phyloP scores from a whole-genome alignment of 37 sponge, comb jelly and placozoan genomes.

The Haliclona indistincta region DNA sequence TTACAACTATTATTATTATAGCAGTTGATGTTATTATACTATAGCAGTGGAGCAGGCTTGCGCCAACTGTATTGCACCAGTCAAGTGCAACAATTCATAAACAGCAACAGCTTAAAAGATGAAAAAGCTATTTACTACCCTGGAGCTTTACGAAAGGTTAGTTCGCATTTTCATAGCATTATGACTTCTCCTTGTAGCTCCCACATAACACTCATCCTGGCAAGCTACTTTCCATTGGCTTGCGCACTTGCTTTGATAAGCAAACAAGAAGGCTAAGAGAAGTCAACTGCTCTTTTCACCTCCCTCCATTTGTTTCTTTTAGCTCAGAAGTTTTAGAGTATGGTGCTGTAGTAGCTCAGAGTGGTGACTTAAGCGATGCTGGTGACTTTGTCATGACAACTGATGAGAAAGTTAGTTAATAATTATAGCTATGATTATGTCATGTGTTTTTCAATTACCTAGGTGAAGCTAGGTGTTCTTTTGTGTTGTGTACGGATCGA shows the following conservation, averaged over 20 bases:
- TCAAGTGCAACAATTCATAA: not conserved
- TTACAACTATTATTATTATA: not conserved
- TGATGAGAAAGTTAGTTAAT: not conserved
- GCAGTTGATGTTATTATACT: not conserved
- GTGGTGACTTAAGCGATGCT: not conserved
- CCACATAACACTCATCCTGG: not conserved
- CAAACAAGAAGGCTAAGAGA: not conserved
- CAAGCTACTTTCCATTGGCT: not conserved
- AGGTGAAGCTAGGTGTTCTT: not conserved
- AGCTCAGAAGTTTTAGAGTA: not conserved
- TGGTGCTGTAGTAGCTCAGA: not conserved
- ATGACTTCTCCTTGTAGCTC: not conserved
- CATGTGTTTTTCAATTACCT: not conserved
- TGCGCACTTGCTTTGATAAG: not conserved
- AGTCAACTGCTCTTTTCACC: not conserved
- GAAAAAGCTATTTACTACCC: slow-evolving; percentile 4
- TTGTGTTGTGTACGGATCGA: too few relatives aligned
- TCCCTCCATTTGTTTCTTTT: not conserved
- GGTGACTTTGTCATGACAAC: slow-evolving; percentile 3
- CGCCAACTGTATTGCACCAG: not conserved
- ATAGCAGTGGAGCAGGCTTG: not conserved
- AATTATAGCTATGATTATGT: not conserved
- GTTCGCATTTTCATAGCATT: not conserved
- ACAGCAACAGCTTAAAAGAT: not conserved
- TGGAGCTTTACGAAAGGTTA: not conserved